phyloP scores from a whole-genome alignment of 2,888 invertebrate genomes.

The Odontocolon sp. region DNA sequence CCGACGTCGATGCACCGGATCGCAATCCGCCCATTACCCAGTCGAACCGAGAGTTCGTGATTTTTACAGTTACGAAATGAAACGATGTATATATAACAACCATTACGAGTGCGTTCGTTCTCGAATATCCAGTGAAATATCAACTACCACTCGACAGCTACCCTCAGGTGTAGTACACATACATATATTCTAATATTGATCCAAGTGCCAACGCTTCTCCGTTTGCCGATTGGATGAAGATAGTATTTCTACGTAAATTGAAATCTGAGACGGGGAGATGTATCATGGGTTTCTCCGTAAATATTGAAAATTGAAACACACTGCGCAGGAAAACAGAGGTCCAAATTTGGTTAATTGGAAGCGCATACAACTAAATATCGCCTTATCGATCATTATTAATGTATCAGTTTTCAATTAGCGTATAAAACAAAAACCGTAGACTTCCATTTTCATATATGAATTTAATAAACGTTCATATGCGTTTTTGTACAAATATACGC shows the following conservation, averaged over 20 bases:
- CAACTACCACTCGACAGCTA: not conserved
- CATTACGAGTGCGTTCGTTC: not conserved
- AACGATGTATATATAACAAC: constrained; percentile 52
- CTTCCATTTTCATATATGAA: no score
- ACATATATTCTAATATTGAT: constrained; percentile 52
- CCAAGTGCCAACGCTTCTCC: constrained; percentile 29
- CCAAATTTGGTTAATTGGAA: no score
- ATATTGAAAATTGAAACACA: not conserved
- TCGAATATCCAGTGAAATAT: not conserved
- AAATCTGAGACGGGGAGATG: constrained; percentile 1
- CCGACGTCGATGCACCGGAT: not conserved
- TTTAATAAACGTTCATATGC: no score
- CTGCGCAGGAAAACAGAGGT: not conserved
- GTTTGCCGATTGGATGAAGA: constrained; percentile 44
- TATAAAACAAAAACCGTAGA: no score
- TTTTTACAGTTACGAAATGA: constrained; percentile 14
- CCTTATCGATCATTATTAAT: no score
- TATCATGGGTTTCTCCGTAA: not conserved
- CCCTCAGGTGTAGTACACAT: not conserved
- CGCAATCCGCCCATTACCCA: not conserved
- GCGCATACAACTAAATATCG: no score
- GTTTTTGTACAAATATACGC: no score
- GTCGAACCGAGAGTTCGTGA: constrained; percentile 4
- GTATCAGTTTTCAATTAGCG: no score
- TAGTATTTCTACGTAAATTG: constrained; percentile 1